These are phyloP conservation scores for Oreocharis arfaki DNA, from an alignment of 2,113 vertebrate genomes.

Conservation along the genomic window DNA sequence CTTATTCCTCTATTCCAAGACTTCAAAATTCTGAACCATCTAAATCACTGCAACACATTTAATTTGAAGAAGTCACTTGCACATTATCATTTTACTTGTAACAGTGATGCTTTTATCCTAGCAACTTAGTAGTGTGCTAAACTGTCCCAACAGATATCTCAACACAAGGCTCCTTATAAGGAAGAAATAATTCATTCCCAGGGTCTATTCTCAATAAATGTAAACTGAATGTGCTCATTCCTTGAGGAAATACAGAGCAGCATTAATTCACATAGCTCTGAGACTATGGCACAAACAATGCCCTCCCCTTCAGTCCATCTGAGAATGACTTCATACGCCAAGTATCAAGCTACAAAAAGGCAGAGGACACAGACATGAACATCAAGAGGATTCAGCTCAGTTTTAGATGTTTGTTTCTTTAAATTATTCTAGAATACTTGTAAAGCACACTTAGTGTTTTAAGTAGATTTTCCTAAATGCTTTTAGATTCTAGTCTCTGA, in stretches of 20 bases:
- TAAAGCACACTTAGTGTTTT: constrained; percentile 28
- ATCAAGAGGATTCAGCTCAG: constrained; percentile 6
- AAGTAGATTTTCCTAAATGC: constrained; percentile 30
- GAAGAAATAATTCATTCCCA: constrained; percentile 31
- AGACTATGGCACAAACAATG: background rate
- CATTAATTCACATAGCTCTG: background rate
- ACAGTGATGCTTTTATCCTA: background rate
- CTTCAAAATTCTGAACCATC: background rate
- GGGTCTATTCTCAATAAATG: background rate
- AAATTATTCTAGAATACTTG: background rate
- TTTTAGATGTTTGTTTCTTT: constrained; percentile 5
- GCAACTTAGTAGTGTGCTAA: background rate
- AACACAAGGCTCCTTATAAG: background rate
- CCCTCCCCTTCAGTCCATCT: background rate
- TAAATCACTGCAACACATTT: background rate
- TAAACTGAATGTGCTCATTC: constrained; percentile 10
- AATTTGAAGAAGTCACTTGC: background rate
- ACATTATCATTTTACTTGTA: background rate
- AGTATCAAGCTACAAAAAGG: constrained; percentile 33
- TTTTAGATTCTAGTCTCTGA: constrained; percentile 8
- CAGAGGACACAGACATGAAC: constrained; percentile 36
- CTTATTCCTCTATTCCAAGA: background rate
- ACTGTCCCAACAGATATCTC: background rate
- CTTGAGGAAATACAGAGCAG: constrained; percentile 24
- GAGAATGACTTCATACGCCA: constrained; percentile 9